Base-by-base conservation (phyloP, 2,888 invertebrate species). In the Chaetogeoica ovagalla region DNA sequence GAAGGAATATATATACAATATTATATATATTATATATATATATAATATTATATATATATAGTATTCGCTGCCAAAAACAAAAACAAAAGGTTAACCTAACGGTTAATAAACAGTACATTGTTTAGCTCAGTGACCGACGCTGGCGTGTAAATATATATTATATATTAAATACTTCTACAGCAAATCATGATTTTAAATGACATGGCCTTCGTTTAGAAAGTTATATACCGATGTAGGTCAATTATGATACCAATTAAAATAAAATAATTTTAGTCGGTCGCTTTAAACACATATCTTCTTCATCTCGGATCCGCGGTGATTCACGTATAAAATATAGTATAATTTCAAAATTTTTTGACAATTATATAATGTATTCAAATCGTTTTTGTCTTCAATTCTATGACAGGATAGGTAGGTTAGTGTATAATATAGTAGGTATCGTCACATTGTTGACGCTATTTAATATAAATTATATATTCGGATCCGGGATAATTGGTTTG, bases 181-280 rank as follows among this genome's bases (percentile, higher is more conserved):
- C 68, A 59, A 68, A 37, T 43, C 30, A 76, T 48, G 66, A 59
- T n/a, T 68, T 8, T 59, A 76, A 76, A 68, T 76, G 75, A 68
- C 66, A 76, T 76, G 68, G 68, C 75, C 75, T 68, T 59, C 19
- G 68, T 68, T 68, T 76, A 66, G 66, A 76, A 76, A 68, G 75
- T 68, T 59, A 48, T 48, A 48, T 48, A 48, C 43, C 23, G 17
- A 76, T 68, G 59, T 76, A 68, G 75, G 75, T 76, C 66, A 76
- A 75, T 76, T 68, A 17, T 19, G 19, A 8, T n/a, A 65, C 13
- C 59, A 21, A 21, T 21, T 21, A 59, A 59, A 59, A 59, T 59
- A 59, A 17, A 23, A 48, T 52, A 70, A 70, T 37, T 30, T 23
- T 21, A 70, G 15, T 37, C 13, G 37, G 30, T 23, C 21, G 43